Evolutionary conservation across 2,113 vertebrate species (phyloP), one percentile per base, ranked within the genome.

Genomic region (Halcyon senegalensis): DNA sequence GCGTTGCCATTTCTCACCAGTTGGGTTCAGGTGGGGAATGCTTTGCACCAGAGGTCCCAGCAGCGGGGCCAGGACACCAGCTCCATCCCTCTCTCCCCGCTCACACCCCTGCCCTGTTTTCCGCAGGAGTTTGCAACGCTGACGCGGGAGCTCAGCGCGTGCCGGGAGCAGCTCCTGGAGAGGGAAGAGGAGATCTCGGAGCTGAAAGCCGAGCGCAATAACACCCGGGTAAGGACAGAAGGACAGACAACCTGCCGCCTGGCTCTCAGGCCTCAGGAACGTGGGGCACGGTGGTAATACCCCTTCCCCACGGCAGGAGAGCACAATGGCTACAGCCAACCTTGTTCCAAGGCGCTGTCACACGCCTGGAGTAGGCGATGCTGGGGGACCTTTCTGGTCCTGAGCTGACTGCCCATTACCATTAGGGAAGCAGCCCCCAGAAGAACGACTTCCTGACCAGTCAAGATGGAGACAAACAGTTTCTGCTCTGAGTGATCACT

Each of bases 141-240:
- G 96, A 99, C 99, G 4, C 99, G 99, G 98, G 99, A 99, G 98
- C 98, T 99, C 93, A 99, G 99, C 89, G 97, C 98, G 56, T 99
- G 99, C 97, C 98, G 99, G 92, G 99, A 99, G 97, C 99, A 99
- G 98, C 99, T 99, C 96, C 98, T 99, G 95, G 99, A 99, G 97
- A 98, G 99, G 94, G 99, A 99, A 94, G 99, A 99, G 96, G 99
- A 99, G 97, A 99, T 99, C 96, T 99, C 99, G 0, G 99, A 99
- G 97, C 98, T 99, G 98, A 99, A 99, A 96, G 99, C 99, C 1
- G 99, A 99, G 91, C 98, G 99, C 97, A 99, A 99, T 96, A 99
- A 99, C 97, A 99, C 99, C 39, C 98, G 99, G 98, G 99, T 99
- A 66, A 94, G 96, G 41, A 5, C 13, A 13, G 4, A 64, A 94